These are phyloP conservation scores for Athene noctua DNA, from an alignment of 2,113 vertebrate genomes.

Conservation along the genomic window DNA sequence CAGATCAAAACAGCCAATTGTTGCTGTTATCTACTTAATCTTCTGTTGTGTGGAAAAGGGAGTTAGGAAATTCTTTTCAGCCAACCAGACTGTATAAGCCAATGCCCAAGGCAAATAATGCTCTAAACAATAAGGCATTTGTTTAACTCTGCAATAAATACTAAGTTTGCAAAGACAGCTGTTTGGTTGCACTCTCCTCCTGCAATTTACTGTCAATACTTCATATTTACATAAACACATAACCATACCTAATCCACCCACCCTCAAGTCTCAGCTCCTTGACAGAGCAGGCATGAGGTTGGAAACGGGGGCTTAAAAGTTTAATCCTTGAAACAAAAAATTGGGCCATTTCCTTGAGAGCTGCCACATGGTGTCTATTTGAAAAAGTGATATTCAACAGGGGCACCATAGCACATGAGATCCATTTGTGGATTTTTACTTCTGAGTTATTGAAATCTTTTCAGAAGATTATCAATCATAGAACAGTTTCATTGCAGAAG, in stretches of 20 bases:
- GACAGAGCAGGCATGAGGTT: background rate
- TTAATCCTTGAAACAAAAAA: background rate
- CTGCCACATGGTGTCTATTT: background rate
- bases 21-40: slow-evolving; percentile 57
- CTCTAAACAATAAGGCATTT: slow-evolving; percentile 52
- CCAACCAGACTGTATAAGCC: slow-evolving; percentile 30
- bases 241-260: background rate
- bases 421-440: background rate
- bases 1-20: slow-evolving; percentile 44
- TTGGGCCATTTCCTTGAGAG: background rate
- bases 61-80: slow-evolving; percentile 55
- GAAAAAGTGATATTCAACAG: background rate
- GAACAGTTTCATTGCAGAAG: background rate
- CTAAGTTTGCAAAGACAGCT: slow-evolving; percentile 1
- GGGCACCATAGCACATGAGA: background rate
- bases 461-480: background rate
- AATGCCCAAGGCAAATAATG: slow-evolving; percentile 52
- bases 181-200: background rate
- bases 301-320: background rate
- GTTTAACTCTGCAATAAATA: slow-evolving; percentile 38
- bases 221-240: background rate
- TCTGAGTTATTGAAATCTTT: background rate
- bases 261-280: background rate
- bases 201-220: background rate
- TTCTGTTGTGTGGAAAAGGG: slow-evolving; percentile 33